A percentile compares a stretch with the other conserved stretches of the same genome.
Conservation (phyloP, 2,797 vertebrate genomes). For the Scyliorhinus canicula region DNA sequence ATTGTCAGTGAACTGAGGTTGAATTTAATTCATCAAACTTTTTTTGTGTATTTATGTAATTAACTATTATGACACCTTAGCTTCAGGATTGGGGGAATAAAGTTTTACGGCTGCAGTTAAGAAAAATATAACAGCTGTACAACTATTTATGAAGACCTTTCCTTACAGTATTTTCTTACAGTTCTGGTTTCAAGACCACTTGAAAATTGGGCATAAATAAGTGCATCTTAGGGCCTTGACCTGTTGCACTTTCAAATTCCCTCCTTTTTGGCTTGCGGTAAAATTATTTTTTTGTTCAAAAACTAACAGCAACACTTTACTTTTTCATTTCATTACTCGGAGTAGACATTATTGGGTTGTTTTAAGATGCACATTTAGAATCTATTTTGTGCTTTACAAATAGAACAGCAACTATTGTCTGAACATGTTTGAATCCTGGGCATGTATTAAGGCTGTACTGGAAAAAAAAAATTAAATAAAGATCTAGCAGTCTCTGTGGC, state of each 20-base stretch:
- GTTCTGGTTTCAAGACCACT: conserved; percentile 9
- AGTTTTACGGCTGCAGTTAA: neutral
- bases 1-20: conserved; percentile 19
- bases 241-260: conserved; percentile 8
- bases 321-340: too few relatives aligned
- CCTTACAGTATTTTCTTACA: conserved; percentile 33
- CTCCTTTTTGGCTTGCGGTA: conserved; percentile 28
- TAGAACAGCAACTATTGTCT: conserved; percentile 38
- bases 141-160: conserved; percentile 30
- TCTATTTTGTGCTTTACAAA: conserved; percentile 34
- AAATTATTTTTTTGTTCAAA: conserved; percentile 19
- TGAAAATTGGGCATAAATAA: neutral
- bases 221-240: neutral
- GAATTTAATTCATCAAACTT: conserved; percentile 23
- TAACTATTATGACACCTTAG: conserved; percentile 18
- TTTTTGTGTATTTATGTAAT: conserved; percentile 34
- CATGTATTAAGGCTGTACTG: conserved; percentile 37
- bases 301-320: conserved; percentile 30
- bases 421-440: conserved; percentile 34
- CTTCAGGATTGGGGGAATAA: neutral
- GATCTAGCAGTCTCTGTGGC: too few relatives aligned
- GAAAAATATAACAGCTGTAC: conserved; percentile 10
- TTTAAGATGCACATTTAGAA: conserved; percentile 29
- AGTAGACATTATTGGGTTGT: conserved; percentile 11
- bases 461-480: conserved; percentile 9